Conservation (phyloP, 2,888 invertebrate species). For the Yponomeuta evonymella region DNA sequence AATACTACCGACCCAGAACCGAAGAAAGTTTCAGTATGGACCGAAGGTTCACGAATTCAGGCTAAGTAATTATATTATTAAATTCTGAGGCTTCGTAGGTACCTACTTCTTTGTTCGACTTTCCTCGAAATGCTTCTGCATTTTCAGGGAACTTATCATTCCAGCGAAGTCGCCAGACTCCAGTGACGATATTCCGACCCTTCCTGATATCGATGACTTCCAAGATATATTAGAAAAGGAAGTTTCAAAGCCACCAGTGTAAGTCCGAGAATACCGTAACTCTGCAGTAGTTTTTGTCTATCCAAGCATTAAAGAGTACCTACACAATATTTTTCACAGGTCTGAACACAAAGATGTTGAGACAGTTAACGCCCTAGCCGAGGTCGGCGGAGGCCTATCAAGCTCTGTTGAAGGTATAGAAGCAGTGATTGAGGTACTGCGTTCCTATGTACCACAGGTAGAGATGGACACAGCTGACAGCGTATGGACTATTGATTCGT, state of each 20-base stretch:
- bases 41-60: conserved; percentile 62
- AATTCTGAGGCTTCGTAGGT: neutral
- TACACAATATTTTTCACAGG: conserved; percentile 30
- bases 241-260: conserved; percentile 55
- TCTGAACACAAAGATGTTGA: conserved; percentile 50
- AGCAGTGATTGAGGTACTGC: conserved; percentile 51
- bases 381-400: conserved; percentile 52
- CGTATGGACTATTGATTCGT: conserved; percentile 63
- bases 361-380: conserved; percentile 56
- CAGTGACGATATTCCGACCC: conserved; percentile 67
- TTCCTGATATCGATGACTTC: conserved; percentile 67
- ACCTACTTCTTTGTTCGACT: neutral
- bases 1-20: conserved; percentile 50
- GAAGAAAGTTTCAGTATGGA: conserved; percentile 66
- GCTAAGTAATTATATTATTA: conserved; percentile 44
- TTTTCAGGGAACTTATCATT: conserved; percentile 58
- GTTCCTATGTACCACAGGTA: conserved; percentile 52
- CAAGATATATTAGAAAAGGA: conserved; percentile 67
- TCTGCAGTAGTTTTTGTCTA: too few relatives aligned
- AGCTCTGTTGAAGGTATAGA: conserved; percentile 56
- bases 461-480: conserved; percentile 56
- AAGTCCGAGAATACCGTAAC: conserved; percentile 28
- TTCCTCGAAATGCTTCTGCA: conserved; percentile 11
- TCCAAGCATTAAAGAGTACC: neutral
- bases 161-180: conserved; percentile 58